Evolutionary conservation across 2,888 invertebrate species (phyloP).

Genomic region (Agrotis exclamationis): DNA sequence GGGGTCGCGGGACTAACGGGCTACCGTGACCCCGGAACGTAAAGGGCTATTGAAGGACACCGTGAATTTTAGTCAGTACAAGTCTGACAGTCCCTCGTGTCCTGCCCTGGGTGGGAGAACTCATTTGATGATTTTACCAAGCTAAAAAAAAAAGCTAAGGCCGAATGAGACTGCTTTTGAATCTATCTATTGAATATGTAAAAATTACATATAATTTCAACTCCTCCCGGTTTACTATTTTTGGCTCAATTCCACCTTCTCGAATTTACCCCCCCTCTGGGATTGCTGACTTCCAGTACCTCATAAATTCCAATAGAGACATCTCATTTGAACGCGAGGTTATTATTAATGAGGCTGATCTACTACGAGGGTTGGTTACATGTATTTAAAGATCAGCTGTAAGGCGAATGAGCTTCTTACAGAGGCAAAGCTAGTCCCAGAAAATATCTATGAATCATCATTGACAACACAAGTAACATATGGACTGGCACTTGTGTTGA

Average conservation of each 20-base stretch:
- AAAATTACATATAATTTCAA: background rate
- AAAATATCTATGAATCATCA: background rate
- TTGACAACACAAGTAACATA: no score
- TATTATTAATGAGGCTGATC: conserved; percentile 10
- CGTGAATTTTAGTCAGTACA: no score
- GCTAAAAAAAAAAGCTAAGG: no score
- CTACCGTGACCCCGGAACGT: no score
- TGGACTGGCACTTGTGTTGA: no score
- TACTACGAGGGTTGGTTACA: background rate
- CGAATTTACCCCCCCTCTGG: background rate
- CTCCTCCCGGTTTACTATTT: background rate
- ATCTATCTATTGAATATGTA: no score
- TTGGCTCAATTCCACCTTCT: background rate
- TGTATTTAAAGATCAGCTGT: background rate
- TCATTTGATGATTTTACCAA: no score
- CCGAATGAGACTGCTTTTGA: no score
- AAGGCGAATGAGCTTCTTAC: background rate
- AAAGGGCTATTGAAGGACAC: no score
- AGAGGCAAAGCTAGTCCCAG: background rate
- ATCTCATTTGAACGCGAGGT: background rate
- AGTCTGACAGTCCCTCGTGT: no score
- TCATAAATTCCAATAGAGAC: conserved; percentile 19
- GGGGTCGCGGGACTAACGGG: no score
- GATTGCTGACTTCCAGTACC: conserved; percentile 4
- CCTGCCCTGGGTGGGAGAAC: no score